phyloP scores from a whole-genome alignment of 2,888 invertebrate species.

The Lasioglossum oenotherae region DNA sequence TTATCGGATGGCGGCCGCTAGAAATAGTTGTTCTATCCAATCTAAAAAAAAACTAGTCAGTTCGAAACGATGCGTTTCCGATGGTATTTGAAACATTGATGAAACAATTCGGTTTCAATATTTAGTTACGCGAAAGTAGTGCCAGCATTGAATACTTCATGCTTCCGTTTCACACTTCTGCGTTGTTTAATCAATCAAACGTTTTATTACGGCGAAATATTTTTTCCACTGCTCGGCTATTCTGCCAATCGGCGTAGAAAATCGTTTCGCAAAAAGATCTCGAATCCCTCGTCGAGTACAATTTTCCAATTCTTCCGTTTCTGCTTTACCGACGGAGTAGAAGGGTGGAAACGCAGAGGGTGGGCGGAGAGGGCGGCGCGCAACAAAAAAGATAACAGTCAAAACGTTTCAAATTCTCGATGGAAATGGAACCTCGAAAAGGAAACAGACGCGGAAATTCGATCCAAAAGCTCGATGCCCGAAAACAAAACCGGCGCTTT shows the following conservation, averaged over 20 bases:
- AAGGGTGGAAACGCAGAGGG: neutral
- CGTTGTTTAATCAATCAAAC: neutral
- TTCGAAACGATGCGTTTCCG: neutral
- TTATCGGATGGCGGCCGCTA: neutral
- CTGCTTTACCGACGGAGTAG: neutral
- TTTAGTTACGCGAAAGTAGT: neutral
- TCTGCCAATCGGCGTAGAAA: neutral
- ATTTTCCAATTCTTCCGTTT: neutral
- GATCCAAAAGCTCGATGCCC: neutral
- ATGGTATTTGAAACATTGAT: neutral
- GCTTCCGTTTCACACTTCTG: neutral
- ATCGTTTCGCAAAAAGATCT: neutral
- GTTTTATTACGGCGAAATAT: neutral
- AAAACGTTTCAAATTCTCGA: conserved; percentile 16
- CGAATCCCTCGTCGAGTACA: neutral
- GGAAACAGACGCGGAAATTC: conserved; percentile 7
- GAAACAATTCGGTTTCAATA: neutral
- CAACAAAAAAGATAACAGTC: neutral
- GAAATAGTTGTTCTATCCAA: neutral
- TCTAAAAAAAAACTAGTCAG: neutral
- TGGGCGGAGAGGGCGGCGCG: no score
- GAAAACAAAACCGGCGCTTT: conserved; percentile 3
- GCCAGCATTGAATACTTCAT: neutral
- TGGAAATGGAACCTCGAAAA: neutral
- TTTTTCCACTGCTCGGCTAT: neutral